Evolutionary conservation across 2,888 invertebrate species (phyloP).

Genomic region (Periphyllus acericola): DNA sequence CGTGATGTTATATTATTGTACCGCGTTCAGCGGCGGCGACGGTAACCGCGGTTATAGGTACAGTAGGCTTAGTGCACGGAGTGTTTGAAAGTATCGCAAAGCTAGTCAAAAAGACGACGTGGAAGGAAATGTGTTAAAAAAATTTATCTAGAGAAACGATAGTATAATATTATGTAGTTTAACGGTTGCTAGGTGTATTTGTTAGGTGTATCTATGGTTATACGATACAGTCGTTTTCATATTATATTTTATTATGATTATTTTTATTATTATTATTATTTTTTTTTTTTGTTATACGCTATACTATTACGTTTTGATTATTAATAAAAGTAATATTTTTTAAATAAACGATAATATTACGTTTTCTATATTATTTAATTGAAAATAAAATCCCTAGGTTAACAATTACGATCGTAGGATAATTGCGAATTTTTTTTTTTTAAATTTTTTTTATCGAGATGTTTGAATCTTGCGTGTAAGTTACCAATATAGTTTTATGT

Average conservation of each 20-base stretch:
- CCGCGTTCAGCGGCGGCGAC: conserved; percentile 24
- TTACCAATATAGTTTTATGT: conserved; percentile 52
- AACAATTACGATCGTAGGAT: too few relatives aligned
- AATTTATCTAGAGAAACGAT: background rate
- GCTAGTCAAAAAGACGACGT: conserved; percentile 48
- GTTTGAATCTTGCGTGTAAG: conserved; percentile 38
- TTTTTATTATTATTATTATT: too few relatives aligned
- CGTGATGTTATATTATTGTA: background rate
- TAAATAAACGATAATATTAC: conserved; percentile 12
- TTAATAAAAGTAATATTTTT: conserved; percentile 4
- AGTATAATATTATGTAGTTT: too few relatives aligned
- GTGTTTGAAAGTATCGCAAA: conserved; percentile 19
- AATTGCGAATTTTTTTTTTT: conserved; percentile 9
- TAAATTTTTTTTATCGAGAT: conserved; percentile 32
- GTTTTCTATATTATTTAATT: conserved; percentile 21
- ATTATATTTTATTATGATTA: background rate
- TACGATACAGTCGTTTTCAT: background rate
- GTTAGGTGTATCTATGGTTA: background rate
- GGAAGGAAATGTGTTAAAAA: conserved; percentile 20
- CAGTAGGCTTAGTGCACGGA: too few relatives aligned
- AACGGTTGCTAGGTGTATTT: background rate
- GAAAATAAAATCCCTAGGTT: background rate
- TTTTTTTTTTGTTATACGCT: too few relatives aligned
- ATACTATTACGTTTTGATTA: conserved; percentile 2
- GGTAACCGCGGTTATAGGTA: too few relatives aligned